These are phyloP conservation scores for Alviniconcha strummeri DNA, from an alignment of 2,888 invertebrate genomes.

Conservation along the genomic window DNA sequence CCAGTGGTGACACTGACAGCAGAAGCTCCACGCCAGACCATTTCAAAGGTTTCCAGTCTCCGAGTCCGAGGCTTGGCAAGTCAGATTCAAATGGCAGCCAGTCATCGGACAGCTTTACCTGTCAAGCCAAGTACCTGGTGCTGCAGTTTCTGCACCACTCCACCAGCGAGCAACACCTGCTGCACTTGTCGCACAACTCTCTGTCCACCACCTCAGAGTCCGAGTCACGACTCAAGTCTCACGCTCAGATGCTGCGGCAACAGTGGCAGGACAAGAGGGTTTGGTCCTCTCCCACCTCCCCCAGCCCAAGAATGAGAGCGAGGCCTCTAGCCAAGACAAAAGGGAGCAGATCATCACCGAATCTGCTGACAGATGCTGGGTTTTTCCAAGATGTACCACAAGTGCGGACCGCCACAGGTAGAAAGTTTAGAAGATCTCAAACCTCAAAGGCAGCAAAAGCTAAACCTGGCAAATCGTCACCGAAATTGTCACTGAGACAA, in stretches of 20 bases:
- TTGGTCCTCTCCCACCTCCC: conserved; percentile 20
- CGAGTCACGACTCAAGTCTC: conserved; percentile 8
- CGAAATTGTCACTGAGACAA: not conserved
- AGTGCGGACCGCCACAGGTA: not conserved
- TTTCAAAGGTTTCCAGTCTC: no score
- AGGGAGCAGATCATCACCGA: conserved; percentile 12
- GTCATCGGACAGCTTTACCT: conserved; percentile 45
- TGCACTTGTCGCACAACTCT: conserved; percentile 17
- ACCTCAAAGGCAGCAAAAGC: not conserved
- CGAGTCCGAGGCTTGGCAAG: conserved; percentile 10
- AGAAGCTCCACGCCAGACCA: no score
- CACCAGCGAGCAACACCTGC: not conserved
- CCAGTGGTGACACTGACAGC: no score
- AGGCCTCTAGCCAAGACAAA: conserved; percentile 15
- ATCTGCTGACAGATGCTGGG: not conserved
- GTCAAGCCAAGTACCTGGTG: conserved; percentile 58
- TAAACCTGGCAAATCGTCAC: not conserved
- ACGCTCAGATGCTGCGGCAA: conserved; percentile 15
- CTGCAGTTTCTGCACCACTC: conserved; percentile 49
- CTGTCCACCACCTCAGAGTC: conserved; percentile 30
- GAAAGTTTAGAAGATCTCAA: conserved; percentile 1
- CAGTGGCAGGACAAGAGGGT: conserved; percentile 21
- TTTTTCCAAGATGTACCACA: not conserved
- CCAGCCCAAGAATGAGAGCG: not conserved
- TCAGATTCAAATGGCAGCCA: not conserved